phyloP scores from a whole-genome alignment of 2,797 vertebrate genomes.

The Podargus strigoides region DNA sequence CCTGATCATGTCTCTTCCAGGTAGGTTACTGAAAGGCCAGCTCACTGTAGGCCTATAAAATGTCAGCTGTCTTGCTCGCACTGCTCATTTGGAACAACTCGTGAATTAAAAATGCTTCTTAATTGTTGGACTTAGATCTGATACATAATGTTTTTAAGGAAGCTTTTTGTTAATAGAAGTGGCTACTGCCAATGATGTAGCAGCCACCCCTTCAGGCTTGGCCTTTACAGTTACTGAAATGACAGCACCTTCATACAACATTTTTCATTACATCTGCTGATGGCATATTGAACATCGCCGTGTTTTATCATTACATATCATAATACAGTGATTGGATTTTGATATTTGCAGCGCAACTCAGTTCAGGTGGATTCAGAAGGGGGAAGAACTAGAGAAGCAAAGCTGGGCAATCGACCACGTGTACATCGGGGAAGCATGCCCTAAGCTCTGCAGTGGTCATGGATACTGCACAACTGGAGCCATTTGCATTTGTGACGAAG shows the following conservation, averaged over 20 bases:
- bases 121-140: not conserved
- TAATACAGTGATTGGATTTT: not conserved
- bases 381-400: slow-evolving; percentile 87
- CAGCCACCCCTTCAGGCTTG: not conserved
- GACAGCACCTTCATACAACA: not conserved
- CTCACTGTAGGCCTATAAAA: not conserved
- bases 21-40: slow-evolving; percentile 67
- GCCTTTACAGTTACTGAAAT: not conserved
- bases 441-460: slow-evolving; percentile 90
- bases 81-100: not conserved
- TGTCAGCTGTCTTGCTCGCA: not conserved
- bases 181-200: not conserved
- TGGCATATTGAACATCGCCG: not conserved
- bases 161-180: not conserved
- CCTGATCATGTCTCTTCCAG: slow-evolving; percentile 97
- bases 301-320: not conserved
- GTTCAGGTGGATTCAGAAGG: slow-evolving; percentile 98
- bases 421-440: slow-evolving; percentile 94
- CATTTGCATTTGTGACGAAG: slow-evolving; percentile 95
- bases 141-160: not conserved
- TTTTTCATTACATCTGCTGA: not conserved
- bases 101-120: not conserved
- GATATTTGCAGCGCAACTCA: slow-evolving; percentile 86
- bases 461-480: slow-evolving; percentile 92
- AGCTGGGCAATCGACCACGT: slow-evolving; percentile 97